Evolutionary conservation across 2,113 vertebrate species (phyloP).

Genomic region (Ctenodactylus gundi): DNA sequence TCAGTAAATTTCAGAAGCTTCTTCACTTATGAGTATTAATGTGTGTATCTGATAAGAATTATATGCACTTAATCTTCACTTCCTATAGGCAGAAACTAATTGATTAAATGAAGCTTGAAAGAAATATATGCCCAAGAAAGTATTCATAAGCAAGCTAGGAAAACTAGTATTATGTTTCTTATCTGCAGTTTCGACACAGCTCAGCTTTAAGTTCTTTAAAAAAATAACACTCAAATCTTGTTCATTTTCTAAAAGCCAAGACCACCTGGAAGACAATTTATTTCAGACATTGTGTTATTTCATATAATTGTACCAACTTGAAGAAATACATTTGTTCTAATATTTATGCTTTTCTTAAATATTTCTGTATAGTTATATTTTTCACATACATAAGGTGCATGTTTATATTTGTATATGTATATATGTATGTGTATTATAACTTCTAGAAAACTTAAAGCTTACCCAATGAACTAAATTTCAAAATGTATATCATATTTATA

Average conservation of each 20-base stretch:
- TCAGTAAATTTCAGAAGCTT: conserved; percentile 42
- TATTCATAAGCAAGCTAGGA: conserved; percentile 2
- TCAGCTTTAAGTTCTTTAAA: neutral
- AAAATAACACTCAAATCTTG: neutral
- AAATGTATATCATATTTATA: neutral
- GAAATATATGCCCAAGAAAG: neutral
- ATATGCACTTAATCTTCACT: neutral
- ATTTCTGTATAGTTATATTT: neutral
- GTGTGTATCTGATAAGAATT: conserved; percentile 25
- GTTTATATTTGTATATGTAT: too few species aligned
- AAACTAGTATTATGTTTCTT: neutral
- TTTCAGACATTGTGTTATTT: neutral
- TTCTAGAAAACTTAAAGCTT: neutral
- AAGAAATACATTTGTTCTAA: neutral
- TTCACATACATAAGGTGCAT: neutral
- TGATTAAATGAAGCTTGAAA: conserved; percentile 26
- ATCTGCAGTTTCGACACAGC: neutral
- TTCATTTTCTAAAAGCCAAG: neutral
- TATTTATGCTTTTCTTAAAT: neutral
- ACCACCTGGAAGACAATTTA: neutral
- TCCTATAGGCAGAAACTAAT: neutral
- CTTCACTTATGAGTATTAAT: conserved; percentile 6
- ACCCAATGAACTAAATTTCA: neutral
- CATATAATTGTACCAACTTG: neutral
- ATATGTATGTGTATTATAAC: neutral